Base-by-base conservation (phyloP, 2,888 invertebrate species). In the Anagyrus pseudococci region DNA sequence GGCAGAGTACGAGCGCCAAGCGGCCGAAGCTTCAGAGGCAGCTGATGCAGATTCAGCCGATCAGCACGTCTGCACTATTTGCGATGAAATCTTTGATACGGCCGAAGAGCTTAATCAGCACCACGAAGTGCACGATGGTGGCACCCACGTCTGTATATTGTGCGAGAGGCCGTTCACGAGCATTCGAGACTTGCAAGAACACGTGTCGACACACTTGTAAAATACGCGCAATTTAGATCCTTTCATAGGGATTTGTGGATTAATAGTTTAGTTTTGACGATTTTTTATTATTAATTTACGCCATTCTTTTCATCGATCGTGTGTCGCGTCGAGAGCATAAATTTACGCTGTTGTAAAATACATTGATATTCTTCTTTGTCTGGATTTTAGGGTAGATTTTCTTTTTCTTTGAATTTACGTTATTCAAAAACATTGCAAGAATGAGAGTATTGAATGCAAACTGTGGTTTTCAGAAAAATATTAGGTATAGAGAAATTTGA, bases 141-240 rank as follows among this genome's bases (percentile, higher is more conserved):
- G 74, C 22, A 65, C 72, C 0, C 75, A 79, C 37, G 69, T 77
- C 22, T 80, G 80, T 55, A 69, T 77, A 29, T 63, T 80, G 17
- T 80, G 80, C 53, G 80, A 80, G 19, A 76, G 74, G 55, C 74
- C 74, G 0, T 80, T 80, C 25, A 55, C 72, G 0, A 77, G 72
- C 10, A 67, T 80, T 4, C 72, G 72, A 44, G 76, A 80, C 13
- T 60, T 80, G 3, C 79, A 78, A 50, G 67, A 70, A 25, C 80
- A 80, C 43, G 80, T 80, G 6, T 73, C 75, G 1, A 75, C 73
- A n/a, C 80, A 80, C 64, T 77, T 71, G 77, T 70, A 58, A 54
- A 53, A 55, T 40, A 25, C 41, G 25, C 23, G 20, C 19, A 37
- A 37, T 37, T 2, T n/a, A n/a, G n/a, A n/a, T n/a, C n/a, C n/a